A percentile compares a stretch with the other conserved stretches of the same genome.
Evolutionary conservation across 2,113 vertebrate genomes (phyloP).

Genomic region (Scophthalmus maximus): DNA sequence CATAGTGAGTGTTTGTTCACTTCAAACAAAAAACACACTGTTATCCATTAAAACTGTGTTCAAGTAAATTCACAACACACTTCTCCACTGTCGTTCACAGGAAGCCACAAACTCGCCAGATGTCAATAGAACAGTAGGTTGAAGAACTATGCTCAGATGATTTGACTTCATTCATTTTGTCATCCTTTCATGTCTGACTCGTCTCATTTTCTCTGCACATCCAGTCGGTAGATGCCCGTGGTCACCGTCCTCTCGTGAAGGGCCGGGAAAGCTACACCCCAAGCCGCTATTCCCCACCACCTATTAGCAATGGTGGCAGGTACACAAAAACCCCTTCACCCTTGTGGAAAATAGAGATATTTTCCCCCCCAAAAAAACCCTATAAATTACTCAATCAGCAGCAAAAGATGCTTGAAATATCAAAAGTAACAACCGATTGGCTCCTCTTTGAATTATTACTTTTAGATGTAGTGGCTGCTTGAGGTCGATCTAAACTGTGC

Average conservation of each 20-base stretch:
- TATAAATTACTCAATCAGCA: no score
- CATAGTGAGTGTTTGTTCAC: slow-evolving; percentile 54
- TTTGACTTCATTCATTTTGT: neutral
- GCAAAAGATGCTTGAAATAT: no score
- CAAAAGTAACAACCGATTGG: neutral
- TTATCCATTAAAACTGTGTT: neutral
- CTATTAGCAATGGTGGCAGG: slow-evolving; percentile 68
- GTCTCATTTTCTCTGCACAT: no score
- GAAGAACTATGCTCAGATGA: neutral
- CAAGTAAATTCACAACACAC: neutral
- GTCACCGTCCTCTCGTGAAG: slow-evolving; percentile 82
- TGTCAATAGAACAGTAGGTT: neutral
- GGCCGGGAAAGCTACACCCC: slow-evolving; percentile 44
- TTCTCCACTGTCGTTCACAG: neutral
- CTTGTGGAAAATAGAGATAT: no score
- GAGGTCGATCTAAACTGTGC: no score
- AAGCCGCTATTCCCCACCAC: slow-evolving; percentile 72
- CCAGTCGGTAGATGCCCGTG: slow-evolving; percentile 33
- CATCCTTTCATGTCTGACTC: no score
- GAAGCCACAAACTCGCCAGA: neutral
- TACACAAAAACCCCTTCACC: no score
- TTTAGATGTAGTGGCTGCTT: no score
- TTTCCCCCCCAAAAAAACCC: no score
- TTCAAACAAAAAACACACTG: no score
- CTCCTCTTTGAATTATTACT: no score